Conservation (phyloP, 2,888 invertebrate species). For the Nephrocerus scutellatus region DNA sequence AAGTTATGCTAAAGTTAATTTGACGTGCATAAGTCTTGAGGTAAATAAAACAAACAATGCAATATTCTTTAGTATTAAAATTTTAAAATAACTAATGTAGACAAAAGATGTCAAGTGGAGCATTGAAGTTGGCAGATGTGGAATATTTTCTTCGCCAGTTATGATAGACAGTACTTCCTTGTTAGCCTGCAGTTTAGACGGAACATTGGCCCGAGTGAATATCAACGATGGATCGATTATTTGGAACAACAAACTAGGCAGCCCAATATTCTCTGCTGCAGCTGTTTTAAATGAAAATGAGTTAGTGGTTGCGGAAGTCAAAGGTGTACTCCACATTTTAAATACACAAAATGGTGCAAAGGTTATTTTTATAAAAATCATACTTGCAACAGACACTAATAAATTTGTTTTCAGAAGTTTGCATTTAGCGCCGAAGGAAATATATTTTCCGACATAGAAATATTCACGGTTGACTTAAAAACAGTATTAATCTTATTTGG, state of each 20-base stretch:
- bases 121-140: slow-evolving; percentile 45
- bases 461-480: slow-evolving; percentile 40
- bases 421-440: slow-evolving; percentile 55
- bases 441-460: slow-evolving; percentile 64
- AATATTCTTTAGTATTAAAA: no score
- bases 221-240: slow-evolving; percentile 47
- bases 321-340: slow-evolving; percentile 53
- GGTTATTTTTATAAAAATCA: slow-evolving; percentile 40
- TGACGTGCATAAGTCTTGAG: no score
- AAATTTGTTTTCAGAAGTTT: slow-evolving; percentile 53
- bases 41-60: no score
- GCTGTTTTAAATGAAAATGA: slow-evolving; percentile 26
- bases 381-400: slow-evolving; percentile 5
- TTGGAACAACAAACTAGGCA: slow-evolving; percentile 50
- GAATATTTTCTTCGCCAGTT: slow-evolving; percentile 51
- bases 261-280: slow-evolving; percentile 58
- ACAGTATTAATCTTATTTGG: slow-evolving; percentile 59
- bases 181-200: slow-evolving; percentile 52
- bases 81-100: no score
- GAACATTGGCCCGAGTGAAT: slow-evolving; percentile 49
- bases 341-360: slow-evolving; percentile 50
- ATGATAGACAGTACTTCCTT: slow-evolving; percentile 33
- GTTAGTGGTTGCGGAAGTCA: slow-evolving; percentile 39
- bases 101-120: slow-evolving; percentile 26
- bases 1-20: slow-evolving; percentile 50